phyloP scores from a whole-genome alignment of 1,140 invertebrate genomes.

The Stenopsyche tienmushanensis region DNA sequence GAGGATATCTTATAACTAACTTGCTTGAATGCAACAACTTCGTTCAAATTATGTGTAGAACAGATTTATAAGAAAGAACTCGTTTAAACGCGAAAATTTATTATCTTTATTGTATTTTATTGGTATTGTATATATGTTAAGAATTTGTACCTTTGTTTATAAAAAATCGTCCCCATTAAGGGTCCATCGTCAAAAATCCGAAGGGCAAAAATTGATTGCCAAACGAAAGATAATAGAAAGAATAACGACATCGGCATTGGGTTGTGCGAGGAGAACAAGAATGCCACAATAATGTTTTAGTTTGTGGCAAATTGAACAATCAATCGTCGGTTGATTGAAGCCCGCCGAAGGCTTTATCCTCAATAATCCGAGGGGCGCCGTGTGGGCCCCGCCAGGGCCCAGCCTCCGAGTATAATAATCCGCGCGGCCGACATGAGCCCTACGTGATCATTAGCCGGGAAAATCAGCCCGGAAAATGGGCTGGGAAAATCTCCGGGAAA shows the following conservation, averaged over 20 bases:
- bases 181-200: not conserved
- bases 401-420: not conserved
- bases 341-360: conserved; percentile 1
- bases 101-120: too few relatives aligned
- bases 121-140: not conserved
- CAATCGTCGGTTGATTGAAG: conserved; percentile 10
- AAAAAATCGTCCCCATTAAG: too few relatives aligned
- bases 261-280: not conserved
- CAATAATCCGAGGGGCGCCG: not conserved
- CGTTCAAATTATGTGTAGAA: too few relatives aligned
- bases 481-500: not conserved
- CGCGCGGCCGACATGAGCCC: too few relatives aligned
- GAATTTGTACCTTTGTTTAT: not conserved
- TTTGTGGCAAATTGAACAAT: conserved; percentile 23
- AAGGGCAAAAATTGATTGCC: not conserved
- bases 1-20: too few relatives aligned
- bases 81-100: too few relatives aligned
- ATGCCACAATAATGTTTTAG: not conserved
- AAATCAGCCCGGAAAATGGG: not conserved
- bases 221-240: not conserved
- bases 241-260: not conserved
- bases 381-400: not conserved
- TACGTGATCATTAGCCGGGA: not conserved
- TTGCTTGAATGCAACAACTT: too few relatives aligned
- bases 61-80: too few relatives aligned